Conservation (phyloP, 2,888 invertebrate species). For the Omphaloscelis lunosa region DNA sequence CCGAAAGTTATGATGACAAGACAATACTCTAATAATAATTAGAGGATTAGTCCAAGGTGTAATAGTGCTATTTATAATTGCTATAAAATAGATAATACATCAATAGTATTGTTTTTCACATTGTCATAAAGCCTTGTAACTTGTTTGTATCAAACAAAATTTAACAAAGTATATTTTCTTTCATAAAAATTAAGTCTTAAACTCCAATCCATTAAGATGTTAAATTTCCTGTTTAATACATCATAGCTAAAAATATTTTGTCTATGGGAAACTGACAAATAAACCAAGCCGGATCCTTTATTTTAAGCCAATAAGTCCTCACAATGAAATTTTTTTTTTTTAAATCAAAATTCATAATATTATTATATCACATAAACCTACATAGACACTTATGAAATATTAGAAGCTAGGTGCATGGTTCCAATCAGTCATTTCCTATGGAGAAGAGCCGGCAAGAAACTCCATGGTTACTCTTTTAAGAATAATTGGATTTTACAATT, state of each 20-base stretch:
- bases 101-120: background rate
- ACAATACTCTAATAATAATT: background rate
- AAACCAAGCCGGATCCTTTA: background rate
- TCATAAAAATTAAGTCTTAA: background rate
- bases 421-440: too few relatives aligned
- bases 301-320: background rate
- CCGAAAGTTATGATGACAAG: background rate
- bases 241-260: background rate
- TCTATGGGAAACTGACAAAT: background rate
- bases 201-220: too few relatives aligned
- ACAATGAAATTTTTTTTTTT: too few relatives aligned
- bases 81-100: background rate
- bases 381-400: too few relatives aligned
- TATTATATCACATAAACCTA: too few relatives aligned
- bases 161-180: too few relatives aligned
- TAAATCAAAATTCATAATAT: too few relatives aligned
- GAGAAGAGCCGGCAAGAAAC: too few relatives aligned
- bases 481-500: too few relatives aligned
- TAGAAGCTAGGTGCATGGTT: too few relatives aligned
- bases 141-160: background rate
- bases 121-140: background rate
- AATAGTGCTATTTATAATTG: background rate
- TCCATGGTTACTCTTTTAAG: too few relatives aligned
- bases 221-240: too few relatives aligned
- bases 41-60: background rate